These are phyloP conservation scores for Myathropa florea DNA, from an alignment of 2,888 invertebrate genomes.

Conservation along the genomic window DNA sequence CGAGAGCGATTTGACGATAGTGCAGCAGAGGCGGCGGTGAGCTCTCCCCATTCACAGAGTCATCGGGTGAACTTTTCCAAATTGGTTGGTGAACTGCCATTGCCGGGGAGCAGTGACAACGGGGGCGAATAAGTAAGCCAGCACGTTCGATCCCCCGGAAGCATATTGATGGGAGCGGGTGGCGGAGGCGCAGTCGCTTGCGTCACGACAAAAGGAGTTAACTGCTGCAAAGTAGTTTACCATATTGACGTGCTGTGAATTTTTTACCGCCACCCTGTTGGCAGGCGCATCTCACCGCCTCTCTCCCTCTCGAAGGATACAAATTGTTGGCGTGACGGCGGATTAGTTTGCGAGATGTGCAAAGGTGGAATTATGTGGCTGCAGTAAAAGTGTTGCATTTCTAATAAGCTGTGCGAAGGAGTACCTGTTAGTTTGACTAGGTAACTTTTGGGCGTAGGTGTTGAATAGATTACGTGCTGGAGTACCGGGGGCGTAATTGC, in stretches of 20 bases:
- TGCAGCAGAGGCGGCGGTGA: slow-evolving; percentile 18
- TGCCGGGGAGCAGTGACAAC: neutral
- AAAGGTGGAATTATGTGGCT: slow-evolving; percentile 67
- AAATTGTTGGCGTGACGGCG: slow-evolving; percentile 55
- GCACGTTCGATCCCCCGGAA: slow-evolving; percentile 62
- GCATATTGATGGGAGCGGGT: slow-evolving; percentile 55
- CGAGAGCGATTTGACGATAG: slow-evolving; percentile 43
- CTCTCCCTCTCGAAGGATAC: slow-evolving; percentile 16
- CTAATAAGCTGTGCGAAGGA: slow-evolving; percentile 40
- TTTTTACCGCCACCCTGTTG: slow-evolving; percentile 17
- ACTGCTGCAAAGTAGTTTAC: slow-evolving; percentile 65
- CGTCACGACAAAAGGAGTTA: slow-evolving; percentile 51
- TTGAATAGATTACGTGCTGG: slow-evolving; percentile 66
- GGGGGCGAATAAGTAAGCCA: slow-evolving; percentile 48
- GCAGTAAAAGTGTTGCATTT: slow-evolving; percentile 63
- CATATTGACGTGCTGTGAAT: slow-evolving; percentile 66
- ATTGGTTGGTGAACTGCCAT: slow-evolving; percentile 48
- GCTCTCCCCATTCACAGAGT: slow-evolving; percentile 10
- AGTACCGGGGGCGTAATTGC: slow-evolving; percentile 36
- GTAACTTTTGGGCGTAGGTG: slow-evolving; percentile 7
- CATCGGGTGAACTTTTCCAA: slow-evolving; percentile 50
- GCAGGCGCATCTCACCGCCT: slow-evolving; percentile 8
- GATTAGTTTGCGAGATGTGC: slow-evolving; percentile 62
- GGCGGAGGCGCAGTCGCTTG: neutral
- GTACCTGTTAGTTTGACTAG: neutral